A percentile compares a stretch with the other conserved stretches of the same genome.
Evolutionary conservation across 2,888 invertebrate species (phyloP).

Genomic region (Cerastis leucographa): DNA sequence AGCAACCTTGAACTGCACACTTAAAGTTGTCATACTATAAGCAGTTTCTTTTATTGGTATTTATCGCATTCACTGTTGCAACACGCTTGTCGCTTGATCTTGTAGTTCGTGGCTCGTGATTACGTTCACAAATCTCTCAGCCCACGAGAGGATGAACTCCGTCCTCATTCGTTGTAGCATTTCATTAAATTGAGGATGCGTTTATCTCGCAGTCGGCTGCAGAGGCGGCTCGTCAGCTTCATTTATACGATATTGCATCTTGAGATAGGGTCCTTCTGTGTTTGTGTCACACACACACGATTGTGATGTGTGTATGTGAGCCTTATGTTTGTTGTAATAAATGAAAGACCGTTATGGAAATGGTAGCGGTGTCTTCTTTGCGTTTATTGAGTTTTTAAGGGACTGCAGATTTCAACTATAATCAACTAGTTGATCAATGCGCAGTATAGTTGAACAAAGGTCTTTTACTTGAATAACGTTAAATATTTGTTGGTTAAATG

Average conservation of each 20-base stretch:
- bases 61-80: neutral
- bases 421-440: neutral
- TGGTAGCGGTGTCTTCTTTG: neutral
- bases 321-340: neutral
- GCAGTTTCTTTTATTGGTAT: neutral
- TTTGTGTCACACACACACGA: neutral
- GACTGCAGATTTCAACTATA: neutral
- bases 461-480: neutral
- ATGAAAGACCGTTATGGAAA: neutral
- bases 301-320: neutral
- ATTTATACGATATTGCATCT: constrained; percentile 54
- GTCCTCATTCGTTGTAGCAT: constrained; percentile 53
- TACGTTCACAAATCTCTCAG: constrained; percentile 4
- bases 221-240: constrained; percentile 55
- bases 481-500: too few species aligned
- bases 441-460: neutral
- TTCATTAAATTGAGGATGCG: constrained; percentile 64
- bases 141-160: constrained; percentile 30
- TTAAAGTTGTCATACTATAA: neutral
- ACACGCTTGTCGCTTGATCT: neutral
- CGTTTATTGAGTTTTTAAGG: neutral
- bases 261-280: constrained; percentile 12
- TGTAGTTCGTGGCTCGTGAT: neutral
- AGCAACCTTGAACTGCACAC: too few species aligned
- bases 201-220: constrained; percentile 43